Evolutionary conservation across 2,797 vertebrate species (phyloP).

Genomic region (Sphaeramia orbicularis): DNA sequence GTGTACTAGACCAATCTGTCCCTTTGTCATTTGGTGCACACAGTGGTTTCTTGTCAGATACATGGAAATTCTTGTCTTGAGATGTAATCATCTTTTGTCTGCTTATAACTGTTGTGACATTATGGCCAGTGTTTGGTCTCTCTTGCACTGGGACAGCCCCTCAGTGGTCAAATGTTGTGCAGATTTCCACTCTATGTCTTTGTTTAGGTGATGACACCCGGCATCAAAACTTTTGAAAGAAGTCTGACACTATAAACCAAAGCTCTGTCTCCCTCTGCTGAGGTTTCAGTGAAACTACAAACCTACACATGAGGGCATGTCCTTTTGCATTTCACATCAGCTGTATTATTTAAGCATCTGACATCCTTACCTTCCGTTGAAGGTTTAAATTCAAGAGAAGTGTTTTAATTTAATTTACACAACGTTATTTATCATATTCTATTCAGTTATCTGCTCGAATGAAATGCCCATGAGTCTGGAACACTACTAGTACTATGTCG

Average conservation of each 20-base stretch:
- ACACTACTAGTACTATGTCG: not conserved
- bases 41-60: conserved; percentile 2
- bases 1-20: conserved; percentile 11
- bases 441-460: not conserved
- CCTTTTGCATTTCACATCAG: not conserved
- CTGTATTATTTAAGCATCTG: not conserved
- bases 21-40: conserved; percentile 19
- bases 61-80: conserved; percentile 6
- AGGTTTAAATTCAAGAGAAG: not conserved
- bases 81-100: not conserved
- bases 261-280: conserved; percentile 76
- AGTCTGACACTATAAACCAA: not conserved
- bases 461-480: not conserved
- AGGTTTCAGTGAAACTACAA: conserved; percentile 25
- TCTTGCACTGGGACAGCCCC: not conserved
- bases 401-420: conserved; percentile 5
- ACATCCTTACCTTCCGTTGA: not conserved
- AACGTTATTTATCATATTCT: not conserved
- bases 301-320: not conserved
- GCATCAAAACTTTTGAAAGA: conserved; percentile 46
- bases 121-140: not conserved
- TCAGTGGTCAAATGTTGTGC: not conserved
- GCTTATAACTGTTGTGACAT: no score
- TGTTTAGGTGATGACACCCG: conserved; percentile 7
- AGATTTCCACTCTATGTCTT: not conserved